A percentile compares a stretch with the other conserved stretches of the same genome.
These are phyloP conservation scores for Drosophila longiperda DNA, from an alignment of 2,888 invertebrate genomes.

Conservation along the genomic window DNA sequence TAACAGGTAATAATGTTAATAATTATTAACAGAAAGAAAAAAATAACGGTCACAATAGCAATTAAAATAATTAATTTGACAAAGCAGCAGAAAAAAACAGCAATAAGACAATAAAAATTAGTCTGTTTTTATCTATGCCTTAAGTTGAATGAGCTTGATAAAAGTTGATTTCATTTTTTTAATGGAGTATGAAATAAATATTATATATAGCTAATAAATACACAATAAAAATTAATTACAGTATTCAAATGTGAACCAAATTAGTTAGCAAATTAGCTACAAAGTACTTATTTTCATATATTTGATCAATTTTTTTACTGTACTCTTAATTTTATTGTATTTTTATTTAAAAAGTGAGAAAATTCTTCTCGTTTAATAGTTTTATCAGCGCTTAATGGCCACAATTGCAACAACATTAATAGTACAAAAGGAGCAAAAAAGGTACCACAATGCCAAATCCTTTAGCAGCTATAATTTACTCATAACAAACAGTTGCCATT, in stretches of 20 bases:
- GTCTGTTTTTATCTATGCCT: background rate
- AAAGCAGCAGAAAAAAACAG: too few species aligned
- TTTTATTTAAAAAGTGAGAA: background rate
- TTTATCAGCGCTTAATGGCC: constrained; percentile 29
- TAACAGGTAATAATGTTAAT: constrained; percentile 9
- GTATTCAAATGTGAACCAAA: background rate
- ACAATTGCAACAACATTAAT: constrained; percentile 27
- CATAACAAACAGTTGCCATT: constrained; percentile 56
- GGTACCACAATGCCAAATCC: constrained; percentile 48
- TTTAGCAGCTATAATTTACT: constrained; percentile 52
- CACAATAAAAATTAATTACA: background rate
- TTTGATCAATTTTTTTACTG: background rate
- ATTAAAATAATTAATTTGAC: background rate
- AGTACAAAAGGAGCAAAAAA: constrained; percentile 3
- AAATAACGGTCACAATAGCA: constrained; percentile 7
- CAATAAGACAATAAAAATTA: background rate
- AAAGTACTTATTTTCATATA: background rate
- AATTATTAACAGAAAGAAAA: constrained; percentile 16
- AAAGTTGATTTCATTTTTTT: background rate
- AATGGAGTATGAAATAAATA: background rate
- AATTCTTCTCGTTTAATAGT: constrained; percentile 4
- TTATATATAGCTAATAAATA: background rate
- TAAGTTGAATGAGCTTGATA: background rate
- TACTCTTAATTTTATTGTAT: background rate
- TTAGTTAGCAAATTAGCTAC: background rate